Conservation (phyloP, 2,888 invertebrate species). For the Mythimna ferrago region DNA sequence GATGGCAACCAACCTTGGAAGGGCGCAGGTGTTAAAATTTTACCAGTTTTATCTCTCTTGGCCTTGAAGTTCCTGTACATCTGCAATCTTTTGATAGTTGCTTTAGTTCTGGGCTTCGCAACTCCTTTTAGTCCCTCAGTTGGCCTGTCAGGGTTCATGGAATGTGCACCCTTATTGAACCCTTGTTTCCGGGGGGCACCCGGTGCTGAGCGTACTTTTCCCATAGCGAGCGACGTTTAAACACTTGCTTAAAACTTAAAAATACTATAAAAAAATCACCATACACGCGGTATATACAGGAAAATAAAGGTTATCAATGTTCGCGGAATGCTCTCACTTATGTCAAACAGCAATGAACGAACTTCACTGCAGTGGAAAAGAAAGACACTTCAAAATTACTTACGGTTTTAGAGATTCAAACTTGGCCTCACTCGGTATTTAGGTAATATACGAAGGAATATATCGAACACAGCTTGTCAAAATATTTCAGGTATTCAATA, state of each 20-base stretch:
- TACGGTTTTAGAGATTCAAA: constrained; percentile 28
- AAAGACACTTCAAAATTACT: constrained; percentile 25
- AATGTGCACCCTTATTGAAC: constrained; percentile 96
- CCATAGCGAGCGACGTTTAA: constrained; percentile 88
- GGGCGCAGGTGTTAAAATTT: constrained; percentile 98
- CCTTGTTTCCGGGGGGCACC: constrained; percentile 96
- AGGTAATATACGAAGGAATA: neutral
- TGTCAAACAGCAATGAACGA: constrained; percentile 57
- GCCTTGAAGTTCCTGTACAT: constrained; percentile 99
- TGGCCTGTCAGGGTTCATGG: constrained; percentile 98
- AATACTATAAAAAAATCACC: constrained; percentile 30
- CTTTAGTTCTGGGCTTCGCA: constrained; percentile 96
- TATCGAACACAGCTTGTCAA: neutral
- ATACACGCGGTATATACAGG: constrained; percentile 49
- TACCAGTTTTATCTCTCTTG: constrained; percentile 96
- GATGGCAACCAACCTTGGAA: constrained; percentile 97
- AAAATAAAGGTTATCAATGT: constrained; percentile 59
- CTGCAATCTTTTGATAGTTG: constrained; percentile 98
- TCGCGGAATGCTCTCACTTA: constrained; percentile 41
- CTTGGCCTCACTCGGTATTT: neutral
- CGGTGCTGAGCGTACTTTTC: constrained; percentile 93
- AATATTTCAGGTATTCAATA: neutral
- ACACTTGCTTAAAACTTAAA: constrained; percentile 27
- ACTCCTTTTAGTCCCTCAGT: constrained; percentile 95
- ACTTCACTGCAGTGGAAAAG: constrained; percentile 52